Evolutionary conservation across 1,140 invertebrate species (phyloP), one percentile per base, ranked within the genome.

Genomic region (Panonychus citri): DNA sequence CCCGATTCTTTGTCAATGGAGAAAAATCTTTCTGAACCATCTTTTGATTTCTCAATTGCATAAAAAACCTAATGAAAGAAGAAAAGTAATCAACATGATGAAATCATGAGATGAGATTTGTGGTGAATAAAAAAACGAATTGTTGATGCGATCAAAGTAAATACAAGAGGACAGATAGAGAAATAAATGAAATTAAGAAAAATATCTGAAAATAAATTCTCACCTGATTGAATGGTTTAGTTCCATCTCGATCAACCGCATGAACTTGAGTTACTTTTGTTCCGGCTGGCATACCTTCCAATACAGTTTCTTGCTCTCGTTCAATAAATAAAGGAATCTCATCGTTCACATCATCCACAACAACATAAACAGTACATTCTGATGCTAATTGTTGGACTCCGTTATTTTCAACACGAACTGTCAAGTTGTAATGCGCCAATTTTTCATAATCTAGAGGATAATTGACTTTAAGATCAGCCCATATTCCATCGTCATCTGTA

Each of bases 371-470:
- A 37, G 86, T 91, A 4, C 86, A 83, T 74, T 93, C 87, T 30
- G 85, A 88, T 43, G 87, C 88, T 61, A 93, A 74, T 73, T 93
- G 87, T 67, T 91, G 87, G 48, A 85, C 84, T 57, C 87, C 87
- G 71, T 93, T 91, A 71, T 94, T 93, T 86, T 91, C 87, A 43
- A 91, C 88, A 69, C 88, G 79, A 68, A 94, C 86, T 5, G 88
- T 94, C 56, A 94, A 72, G 76, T 91, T 93, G 68, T 93, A 94
- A 68, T 91, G 86, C 71, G 87, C 87, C 68, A 91, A 89, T 62
- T 79, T 85, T 69, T 93, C 88, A 68, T 85, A 94, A 71, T 94
- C 88, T 61, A 94, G 70, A 17, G 85, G 85, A 75, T 91, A 86
- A 74, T 94, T 91, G 59, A 93, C 86, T 54, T 56, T 62, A 15